Evolutionary conservation across 2,797 vertebrate species (phyloP), one percentile per base, ranked within the genome.

Genomic region (Liparis tanakae): DNA sequence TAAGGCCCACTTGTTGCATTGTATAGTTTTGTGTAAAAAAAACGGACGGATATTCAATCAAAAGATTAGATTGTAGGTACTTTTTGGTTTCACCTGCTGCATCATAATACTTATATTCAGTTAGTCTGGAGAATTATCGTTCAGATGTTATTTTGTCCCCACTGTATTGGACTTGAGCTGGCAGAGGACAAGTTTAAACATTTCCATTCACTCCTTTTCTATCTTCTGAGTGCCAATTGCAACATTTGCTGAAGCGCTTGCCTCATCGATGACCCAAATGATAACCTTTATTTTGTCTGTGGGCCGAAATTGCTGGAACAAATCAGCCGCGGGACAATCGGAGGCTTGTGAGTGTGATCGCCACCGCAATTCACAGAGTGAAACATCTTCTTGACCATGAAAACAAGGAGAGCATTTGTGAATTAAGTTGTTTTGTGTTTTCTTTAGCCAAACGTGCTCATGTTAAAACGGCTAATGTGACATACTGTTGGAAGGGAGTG

Each of bases 261-360:
- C 59, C 62, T 76, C 61, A 70, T 46, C 78, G 59, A 71, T 36
- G 57, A 74, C 54, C 83, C 63, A 73, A 58, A 78, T 66, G 51
- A 15, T 60, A 72, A 58, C 33, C 65, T 80, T 80, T 70, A 79
- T 84, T 83, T 72, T 53, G 13, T 81, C 63, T 61, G 69, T 61
- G 50, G 41, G 46, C 34, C 60, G 48, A 79, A 80, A 83, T 70
- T 72, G 61, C 74, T 34, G 15, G 51, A 76, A 70, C 58, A 83
- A 77, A 76, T 87, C 70, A 86, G 53, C 12, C 66, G 57, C 7
- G 10, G 56, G 39, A 81, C 72, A 74, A 79, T 76, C 71, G 68
- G 66, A 48, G 9, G 30, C 62, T 70, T 36, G 7, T n/a, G 41
- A 58, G 53, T 55, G 67, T 41, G 57, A 84, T 76, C 64, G 57